Evolutionary conservation across 2,888 invertebrate genomes (phyloP), one percentile per base, ranked within the genome.

Genomic region (Odiellus spinosus): DNA sequence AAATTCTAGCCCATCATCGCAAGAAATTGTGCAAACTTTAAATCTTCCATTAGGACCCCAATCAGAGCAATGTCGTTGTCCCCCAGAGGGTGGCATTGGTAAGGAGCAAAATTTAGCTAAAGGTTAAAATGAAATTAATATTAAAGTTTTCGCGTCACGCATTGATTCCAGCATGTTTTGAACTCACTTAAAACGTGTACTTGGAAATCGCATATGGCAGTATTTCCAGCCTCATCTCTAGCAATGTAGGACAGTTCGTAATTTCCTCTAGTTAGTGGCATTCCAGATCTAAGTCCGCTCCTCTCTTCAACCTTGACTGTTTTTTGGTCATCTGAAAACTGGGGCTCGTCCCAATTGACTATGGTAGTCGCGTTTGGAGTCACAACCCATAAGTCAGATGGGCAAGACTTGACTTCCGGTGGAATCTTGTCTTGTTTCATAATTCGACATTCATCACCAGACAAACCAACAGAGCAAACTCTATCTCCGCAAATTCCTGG

Each of bases 41-140:
- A 90, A 91, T 62, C 88, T 86, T 38, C 91, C 87, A 45, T 88
- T 88, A 2, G 91, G 88, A 41, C 93, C 93, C 91, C 91, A 93
- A 61, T 86, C 85, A 58, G 88, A 86, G 65, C 93, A 93, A 5
- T 79, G 79, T 67, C 91, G 90, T 26, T 76, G 75, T 40, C 95
- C 95, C 45, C 91, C 88, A 18, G 88, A 75, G 1, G 95, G 95
- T 67, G 91, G 88, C 18, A 79, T 71, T 55, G 90, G 67, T 52
- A 80, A 77, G 19, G 87, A 87, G 63, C 95, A 95, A 69, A 91
- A 90, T 64, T 91, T 88, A 55, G 85, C 86, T 81, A 62, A 20
- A 17, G 12, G 2, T 51, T 40, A 50, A 42, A 50, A 42, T 44
- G 34, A n/a, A 18, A 18, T 38, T 15, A 36, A 5, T 11, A 45